A percentile compares a stretch with the other conserved stretches of the same genome.
phyloP scores from a whole-genome alignment of 2,797 vertebrate genomes.

The Pangasius mekongensis region DNA sequence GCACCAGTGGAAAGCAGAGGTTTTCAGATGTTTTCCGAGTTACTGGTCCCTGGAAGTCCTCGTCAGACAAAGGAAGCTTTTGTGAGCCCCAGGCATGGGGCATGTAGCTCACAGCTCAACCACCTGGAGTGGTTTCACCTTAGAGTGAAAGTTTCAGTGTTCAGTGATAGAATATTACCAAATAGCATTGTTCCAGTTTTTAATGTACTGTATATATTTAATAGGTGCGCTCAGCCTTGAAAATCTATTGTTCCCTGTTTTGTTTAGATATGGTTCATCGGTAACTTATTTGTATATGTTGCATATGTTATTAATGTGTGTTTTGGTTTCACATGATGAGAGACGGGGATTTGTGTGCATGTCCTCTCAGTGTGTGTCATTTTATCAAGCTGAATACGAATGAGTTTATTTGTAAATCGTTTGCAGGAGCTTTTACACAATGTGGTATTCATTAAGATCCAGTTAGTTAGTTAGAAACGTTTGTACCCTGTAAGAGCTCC shows the following conservation, averaged over 20 bases:
- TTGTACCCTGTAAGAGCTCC: neutral
- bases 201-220: too few species aligned
- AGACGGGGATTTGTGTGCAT: neutral
- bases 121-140: too few species aligned
- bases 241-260: neutral
- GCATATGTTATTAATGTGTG: neutral
- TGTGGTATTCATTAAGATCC: neutral
- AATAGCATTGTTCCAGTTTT: neutral
- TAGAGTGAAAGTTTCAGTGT: neutral
- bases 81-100: constrained; percentile 62
- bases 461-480: neutral
- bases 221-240: neutral
- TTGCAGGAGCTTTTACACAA: neutral
- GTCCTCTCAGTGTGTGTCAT: neutral
- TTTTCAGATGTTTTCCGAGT: constrained; percentile 69
- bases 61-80: constrained; percentile 71
- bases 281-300: neutral
- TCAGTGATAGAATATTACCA: neutral
- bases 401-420: neutral
- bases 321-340: neutral
- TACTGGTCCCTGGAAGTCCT: constrained; percentile 58
- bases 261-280: neutral
- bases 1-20: constrained; percentile 60
- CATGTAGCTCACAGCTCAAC: constrained; percentile 53
- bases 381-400: neutral